Evolutionary conservation across 2,888 invertebrate species (phyloP).

Genomic region (Lithophane semibrunnea): DNA sequence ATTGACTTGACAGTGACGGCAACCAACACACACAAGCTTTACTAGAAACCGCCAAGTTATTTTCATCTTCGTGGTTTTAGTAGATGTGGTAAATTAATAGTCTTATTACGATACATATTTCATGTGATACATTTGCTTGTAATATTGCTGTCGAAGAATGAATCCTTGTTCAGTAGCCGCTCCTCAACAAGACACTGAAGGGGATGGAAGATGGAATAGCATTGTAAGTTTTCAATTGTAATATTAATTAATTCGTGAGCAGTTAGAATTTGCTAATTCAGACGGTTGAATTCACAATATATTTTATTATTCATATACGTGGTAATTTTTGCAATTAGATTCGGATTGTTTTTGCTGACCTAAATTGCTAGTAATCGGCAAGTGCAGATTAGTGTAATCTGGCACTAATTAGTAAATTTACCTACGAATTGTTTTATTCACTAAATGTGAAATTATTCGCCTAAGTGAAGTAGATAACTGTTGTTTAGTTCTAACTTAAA

Average conservation of each 20-base stretch:
- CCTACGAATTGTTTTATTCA: slow-evolving; percentile 8
- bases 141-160: slow-evolving; percentile 83
- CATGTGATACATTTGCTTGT: slow-evolving; percentile 53
- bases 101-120: slow-evolving; percentile 47
- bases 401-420: slow-evolving; percentile 30
- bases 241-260: slow-evolving; percentile 47
- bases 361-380: slow-evolving; percentile 34
- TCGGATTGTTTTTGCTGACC: slow-evolving; percentile 40
- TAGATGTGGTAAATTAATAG: slow-evolving; percentile 58
- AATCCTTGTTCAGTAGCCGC: slow-evolving; percentile 94
- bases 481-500: background rate
- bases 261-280: slow-evolving; percentile 27
- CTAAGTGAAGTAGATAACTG: background rate
- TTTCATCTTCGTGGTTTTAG: slow-evolving; percentile 60
- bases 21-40: slow-evolving; percentile 33
- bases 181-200: slow-evolving; percentile 94
- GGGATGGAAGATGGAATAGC: slow-evolving; percentile 96
- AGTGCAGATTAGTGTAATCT: slow-evolving; percentile 45
- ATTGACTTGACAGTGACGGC: slow-evolving; percentile 53
- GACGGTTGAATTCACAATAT: slow-evolving; percentile 39
- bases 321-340: slow-evolving; percentile 48
- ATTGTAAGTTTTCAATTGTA: slow-evolving; percentile 86
- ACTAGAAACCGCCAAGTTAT: slow-evolving; percentile 65
- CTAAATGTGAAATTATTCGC: background rate
- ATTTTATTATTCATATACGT: slow-evolving; percentile 44